phyloP scores from a whole-genome alignment of 2,797 vertebrate species.

The Macroramphosus scolopax region DNA sequence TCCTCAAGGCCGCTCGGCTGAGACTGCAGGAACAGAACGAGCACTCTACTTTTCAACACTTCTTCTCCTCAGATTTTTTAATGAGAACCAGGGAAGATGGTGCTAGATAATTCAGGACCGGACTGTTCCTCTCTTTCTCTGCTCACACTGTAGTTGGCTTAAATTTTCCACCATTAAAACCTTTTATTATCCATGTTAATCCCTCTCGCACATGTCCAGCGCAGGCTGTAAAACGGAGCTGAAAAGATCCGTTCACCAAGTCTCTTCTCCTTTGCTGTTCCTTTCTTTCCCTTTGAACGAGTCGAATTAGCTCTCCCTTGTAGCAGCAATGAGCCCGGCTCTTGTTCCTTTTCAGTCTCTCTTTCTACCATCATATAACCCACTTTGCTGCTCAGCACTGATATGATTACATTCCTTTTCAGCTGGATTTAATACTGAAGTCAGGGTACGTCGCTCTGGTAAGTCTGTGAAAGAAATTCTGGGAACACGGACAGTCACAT shows the following conservation, averaged over 20 bases:
- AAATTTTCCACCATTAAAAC: conserved; percentile 54
- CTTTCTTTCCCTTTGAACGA: conserved; percentile 66
- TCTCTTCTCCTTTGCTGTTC: conserved; percentile 48
- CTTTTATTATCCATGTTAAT: conserved; percentile 67
- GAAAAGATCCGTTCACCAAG: conserved; percentile 58
- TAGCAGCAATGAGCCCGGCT: conserved; percentile 58
- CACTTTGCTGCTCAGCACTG: conserved; percentile 68
- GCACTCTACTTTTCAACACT: conserved; percentile 10
- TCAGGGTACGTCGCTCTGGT: conserved; percentile 45
- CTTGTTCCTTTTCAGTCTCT: conserved; percentile 66
- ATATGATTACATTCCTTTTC: conserved; percentile 70
- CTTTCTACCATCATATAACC: conserved; percentile 70
- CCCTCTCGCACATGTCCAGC: conserved; percentile 55
- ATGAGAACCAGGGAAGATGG: conserved; percentile 30
- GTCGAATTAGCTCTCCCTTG: conserved; percentile 63
- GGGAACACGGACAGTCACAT: conserved; percentile 40
- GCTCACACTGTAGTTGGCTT: conserved; percentile 28
- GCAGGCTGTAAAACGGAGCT: conserved; percentile 51
- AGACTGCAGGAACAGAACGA: conserved; percentile 46
- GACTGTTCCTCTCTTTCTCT: conserved; percentile 6
- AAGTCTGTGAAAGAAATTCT: conserved; percentile 54
- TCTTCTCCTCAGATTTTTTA: conserved; percentile 38
- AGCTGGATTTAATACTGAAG: conserved; percentile 64
- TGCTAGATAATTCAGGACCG: conserved; percentile 14
- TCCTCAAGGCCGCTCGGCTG: conserved; percentile 40